Conservation (phyloP, 2,113 vertebrate species). For the Gobiocypris rarus region DNA sequence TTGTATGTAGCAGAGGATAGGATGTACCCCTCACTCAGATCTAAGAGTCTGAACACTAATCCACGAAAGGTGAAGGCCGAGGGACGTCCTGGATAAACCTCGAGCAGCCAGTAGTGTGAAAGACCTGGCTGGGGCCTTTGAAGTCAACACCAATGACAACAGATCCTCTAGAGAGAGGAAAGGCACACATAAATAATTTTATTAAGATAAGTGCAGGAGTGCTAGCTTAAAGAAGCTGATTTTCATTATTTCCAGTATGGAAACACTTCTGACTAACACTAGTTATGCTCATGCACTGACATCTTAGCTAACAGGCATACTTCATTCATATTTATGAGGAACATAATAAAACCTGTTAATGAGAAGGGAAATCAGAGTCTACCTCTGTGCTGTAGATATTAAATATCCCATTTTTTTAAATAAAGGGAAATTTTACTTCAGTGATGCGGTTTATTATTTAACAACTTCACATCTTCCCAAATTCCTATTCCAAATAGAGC, state of each 20-base stretch:
- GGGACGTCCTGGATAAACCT: conserved; percentile 72
- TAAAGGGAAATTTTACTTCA: not conserved
- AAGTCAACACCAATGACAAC: conserved; percentile 62
- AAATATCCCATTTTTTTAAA: not conserved
- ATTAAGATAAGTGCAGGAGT: not conserved
- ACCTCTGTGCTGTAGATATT: conserved; percentile 13
- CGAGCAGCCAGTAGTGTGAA: conserved; percentile 79
- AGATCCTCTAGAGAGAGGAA: conserved; percentile 1
- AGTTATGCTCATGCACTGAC: not conserved
- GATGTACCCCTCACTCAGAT: conserved; percentile 73
- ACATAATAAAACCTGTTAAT: not conserved
- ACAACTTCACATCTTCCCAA: conserved; percentile 61
- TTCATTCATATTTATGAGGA: conserved; percentile 6
- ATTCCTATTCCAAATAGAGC: conserved; percentile 24
- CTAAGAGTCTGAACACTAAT: conserved; percentile 84
- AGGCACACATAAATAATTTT: conserved; percentile 54
- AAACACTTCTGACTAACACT: not conserved
- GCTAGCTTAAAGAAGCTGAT: not conserved
- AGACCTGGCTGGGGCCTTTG: conserved; percentile 74
- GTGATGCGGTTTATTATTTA: not conserved
- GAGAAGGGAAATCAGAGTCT: conserved; percentile 16
- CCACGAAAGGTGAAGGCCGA: conserved; percentile 72
- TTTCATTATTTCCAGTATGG: not conserved
- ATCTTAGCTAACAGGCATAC: not conserved
- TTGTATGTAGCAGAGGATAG: conserved; percentile 72